These are phyloP conservation scores for Kryptolebias ocellatus DNA, from an alignment of 2,797 vertebrate genomes.

Conservation along the genomic window DNA sequence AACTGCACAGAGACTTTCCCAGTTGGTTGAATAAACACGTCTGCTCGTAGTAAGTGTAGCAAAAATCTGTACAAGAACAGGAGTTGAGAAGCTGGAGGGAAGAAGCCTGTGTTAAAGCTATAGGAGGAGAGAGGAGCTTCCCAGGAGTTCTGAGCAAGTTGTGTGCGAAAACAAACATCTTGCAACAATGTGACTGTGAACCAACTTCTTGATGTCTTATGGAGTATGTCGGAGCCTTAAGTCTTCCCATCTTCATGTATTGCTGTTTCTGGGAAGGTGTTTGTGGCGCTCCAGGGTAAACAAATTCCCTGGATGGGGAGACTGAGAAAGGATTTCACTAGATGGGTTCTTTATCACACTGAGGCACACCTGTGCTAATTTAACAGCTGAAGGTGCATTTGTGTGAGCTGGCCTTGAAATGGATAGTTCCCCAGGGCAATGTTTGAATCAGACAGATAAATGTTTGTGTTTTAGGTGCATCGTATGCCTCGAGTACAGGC, in stretches of 20 bases:
- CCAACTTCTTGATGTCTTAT: no score
- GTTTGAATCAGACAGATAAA: conserved; percentile 25
- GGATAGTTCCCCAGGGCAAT: conserved; percentile 23
- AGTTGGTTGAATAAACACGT: no score
- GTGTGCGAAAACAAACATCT: no score
- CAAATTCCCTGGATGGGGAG: conserved; percentile 33
- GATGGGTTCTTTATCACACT: conserved; percentile 44
- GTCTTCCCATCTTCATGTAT: conserved; percentile 22
- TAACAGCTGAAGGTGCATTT: conserved; percentile 18
- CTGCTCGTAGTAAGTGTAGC: no score
- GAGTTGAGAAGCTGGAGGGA: no score
- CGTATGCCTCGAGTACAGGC: conserved; percentile 21
- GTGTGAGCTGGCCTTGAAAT: background rate
- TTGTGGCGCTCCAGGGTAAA: conserved; percentile 21
- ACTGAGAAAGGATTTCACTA: conserved; percentile 39
- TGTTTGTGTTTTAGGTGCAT: conserved; percentile 50
- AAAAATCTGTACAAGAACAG: no score
- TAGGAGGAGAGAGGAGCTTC: no score
- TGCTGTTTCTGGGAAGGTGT: conserved; percentile 56
- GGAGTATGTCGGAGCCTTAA: no score
- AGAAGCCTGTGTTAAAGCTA: no score
- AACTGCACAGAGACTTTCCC: no score
- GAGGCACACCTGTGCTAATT: conserved; percentile 23
- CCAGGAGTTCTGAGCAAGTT: no score
- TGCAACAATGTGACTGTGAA: no score